These are phyloP conservation scores for Neodiprion virginianus DNA, from an alignment of 1,140 invertebrate species.

Conservation along the genomic window DNA sequence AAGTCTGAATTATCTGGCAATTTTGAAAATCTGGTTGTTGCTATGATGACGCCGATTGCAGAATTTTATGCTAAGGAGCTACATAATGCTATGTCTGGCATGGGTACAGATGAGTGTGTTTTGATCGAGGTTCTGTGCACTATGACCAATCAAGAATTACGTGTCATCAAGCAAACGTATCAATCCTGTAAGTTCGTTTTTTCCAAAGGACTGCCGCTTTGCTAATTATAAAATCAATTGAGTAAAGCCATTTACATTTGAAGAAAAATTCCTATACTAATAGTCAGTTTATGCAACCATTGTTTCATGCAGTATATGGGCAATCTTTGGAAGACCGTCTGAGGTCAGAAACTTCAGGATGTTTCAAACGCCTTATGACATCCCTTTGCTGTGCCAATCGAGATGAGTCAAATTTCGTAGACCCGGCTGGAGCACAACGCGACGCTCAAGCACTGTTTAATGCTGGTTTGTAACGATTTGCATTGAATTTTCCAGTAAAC, in stretches of 20 bases:
- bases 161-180: conserved; percentile 76
- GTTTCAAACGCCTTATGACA: background rate
- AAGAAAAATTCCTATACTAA: too few relatives aligned
- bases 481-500: conserved; percentile 11
- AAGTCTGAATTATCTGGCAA: conserved; percentile 87
- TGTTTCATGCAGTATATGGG: conserved; percentile 30
- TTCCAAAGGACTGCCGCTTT: conserved; percentile 12
- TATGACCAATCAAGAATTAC: conserved; percentile 79
- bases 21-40: conserved; percentile 84
- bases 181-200: conserved; percentile 69
- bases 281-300: background rate
- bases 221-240: background rate
- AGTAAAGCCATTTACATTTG: too few relatives aligned
- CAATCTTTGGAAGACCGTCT: conserved; percentile 1
- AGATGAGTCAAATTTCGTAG: conserved; percentile 44
- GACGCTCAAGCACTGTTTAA: conserved; percentile 60
- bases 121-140: conserved; percentile 87
- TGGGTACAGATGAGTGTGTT: conserved; percentile 81
- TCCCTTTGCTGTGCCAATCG: conserved; percentile 38
- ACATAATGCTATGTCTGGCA: conserved; percentile 78
- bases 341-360: background rate
- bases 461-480: conserved; percentile 41
- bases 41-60: conserved; percentile 80
- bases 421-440: conserved; percentile 47
- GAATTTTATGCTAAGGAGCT: conserved; percentile 83